These are phyloP conservation scores for Chirona hameri DNA, from an alignment of 2,888 invertebrate species.

Conservation along the genomic window DNA sequence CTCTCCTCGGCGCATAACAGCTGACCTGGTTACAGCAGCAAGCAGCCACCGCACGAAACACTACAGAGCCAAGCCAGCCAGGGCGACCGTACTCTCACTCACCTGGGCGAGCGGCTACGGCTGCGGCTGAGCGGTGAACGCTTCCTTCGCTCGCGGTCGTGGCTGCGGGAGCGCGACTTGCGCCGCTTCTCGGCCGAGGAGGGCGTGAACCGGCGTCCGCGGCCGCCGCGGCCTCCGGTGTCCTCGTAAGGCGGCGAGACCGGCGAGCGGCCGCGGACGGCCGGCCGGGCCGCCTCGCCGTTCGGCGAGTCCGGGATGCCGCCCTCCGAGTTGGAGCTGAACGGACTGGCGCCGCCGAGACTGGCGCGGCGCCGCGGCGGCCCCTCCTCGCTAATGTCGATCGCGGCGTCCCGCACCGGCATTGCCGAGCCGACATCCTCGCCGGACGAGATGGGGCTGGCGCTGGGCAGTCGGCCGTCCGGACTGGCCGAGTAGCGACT, in stretches of 20 bases:
- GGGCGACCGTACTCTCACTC: background rate
- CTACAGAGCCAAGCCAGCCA: too few relatives aligned
- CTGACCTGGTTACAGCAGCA: too few relatives aligned
- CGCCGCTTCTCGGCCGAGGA: background rate
- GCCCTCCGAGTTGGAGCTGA: background rate
- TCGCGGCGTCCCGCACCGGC: background rate
- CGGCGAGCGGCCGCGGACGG: background rate
- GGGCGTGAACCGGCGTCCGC: background rate
- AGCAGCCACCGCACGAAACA: too few relatives aligned
- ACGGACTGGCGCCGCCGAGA: conserved; percentile 5
- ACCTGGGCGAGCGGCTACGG: conserved; percentile 12
- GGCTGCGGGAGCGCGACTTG: conserved; percentile 6
- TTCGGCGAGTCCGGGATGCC: background rate
- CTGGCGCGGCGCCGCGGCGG: background rate
- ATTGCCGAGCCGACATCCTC: conserved; percentile 9
- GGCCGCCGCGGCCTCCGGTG: background rate
- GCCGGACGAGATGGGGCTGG: conserved; percentile 33
- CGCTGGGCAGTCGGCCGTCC: conserved; percentile 13
- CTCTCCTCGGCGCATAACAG: too few relatives aligned
- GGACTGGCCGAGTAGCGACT: conserved; percentile 2
- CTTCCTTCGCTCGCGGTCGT: conserved; percentile 12
- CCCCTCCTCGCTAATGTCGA: background rate
- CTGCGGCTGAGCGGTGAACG: background rate
- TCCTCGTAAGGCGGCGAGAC: background rate
- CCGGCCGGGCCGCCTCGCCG: background rate